These are phyloP conservation scores for Pelagia noctiluca DNA, from an alignment of 30 jellyfish, hydroid and myxozoan genomes.

Conservation along the genomic window DNA sequence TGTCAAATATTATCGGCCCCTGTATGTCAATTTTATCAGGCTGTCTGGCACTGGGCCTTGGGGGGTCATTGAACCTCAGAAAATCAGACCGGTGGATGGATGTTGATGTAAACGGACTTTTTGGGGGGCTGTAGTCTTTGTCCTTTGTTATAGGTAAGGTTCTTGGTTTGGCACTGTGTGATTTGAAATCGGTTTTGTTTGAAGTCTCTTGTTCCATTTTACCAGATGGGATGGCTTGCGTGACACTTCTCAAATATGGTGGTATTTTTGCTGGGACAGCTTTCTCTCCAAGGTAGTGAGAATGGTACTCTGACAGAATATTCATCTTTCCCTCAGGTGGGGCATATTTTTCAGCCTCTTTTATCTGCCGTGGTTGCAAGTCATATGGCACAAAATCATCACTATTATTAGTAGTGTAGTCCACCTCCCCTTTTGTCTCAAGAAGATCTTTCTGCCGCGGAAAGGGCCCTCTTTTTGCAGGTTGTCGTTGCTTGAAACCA, in stretches of 20 bases:
- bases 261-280: constrained; percentile 67
- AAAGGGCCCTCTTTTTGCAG: constrained; percentile 78
- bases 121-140: constrained; percentile 64
- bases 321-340: constrained; percentile 68
- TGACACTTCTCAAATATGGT: constrained; percentile 49
- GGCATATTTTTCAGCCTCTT: constrained; percentile 52
- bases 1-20: constrained; percentile 47
- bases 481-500: constrained; percentile 23
- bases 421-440: constrained; percentile 48
- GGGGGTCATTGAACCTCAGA: constrained; percentile 55
- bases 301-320: constrained; percentile 64
- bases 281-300: constrained; percentile 50
- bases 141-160: constrained; percentile 30
- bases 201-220: constrained; percentile 47
- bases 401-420: constrained; percentile 18
- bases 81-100: constrained; percentile 66
- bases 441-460: constrained; percentile 58
- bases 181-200: constrained; percentile 48
- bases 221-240: constrained; percentile 67
- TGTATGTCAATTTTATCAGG: constrained; percentile 62
- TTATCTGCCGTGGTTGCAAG: constrained; percentile 22
- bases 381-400: constrained; percentile 48
- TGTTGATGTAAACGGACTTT: constrained; percentile 65
- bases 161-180: constrained; percentile 28
- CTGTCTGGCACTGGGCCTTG: constrained; percentile 55